Evolutionary conservation across 2,797 vertebrate species (phyloP).

Genomic region (Adelosebastes latens): DNA sequence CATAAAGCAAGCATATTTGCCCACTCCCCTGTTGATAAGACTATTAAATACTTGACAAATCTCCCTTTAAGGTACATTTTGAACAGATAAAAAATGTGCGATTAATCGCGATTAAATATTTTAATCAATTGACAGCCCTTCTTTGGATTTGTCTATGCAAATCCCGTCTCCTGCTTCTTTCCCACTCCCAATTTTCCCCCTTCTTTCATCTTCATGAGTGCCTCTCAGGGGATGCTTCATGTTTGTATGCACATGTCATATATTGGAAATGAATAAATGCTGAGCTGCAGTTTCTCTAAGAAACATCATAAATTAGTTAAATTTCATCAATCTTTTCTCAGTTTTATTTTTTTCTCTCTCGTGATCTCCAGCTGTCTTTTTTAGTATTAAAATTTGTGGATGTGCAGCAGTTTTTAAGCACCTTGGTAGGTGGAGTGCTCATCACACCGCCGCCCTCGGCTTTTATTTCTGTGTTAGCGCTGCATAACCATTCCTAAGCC

Average conservation of each 20-base stretch:
- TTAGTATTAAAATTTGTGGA: neutral
- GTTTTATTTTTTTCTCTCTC: neutral
- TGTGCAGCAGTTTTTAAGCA: conserved; percentile 17
- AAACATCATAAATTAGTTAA: neutral
- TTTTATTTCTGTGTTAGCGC: conserved; percentile 44
- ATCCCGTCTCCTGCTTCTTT: neutral
- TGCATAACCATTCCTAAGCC: conserved; percentile 18
- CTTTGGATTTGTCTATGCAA: neutral
- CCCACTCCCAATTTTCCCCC: neutral
- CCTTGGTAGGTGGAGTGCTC: conserved; percentile 7
- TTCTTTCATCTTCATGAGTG: neutral
- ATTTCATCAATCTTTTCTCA: neutral
- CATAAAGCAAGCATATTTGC: neutral
- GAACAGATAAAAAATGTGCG: neutral
- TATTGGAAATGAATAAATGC: neutral
- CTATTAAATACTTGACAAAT: neutral
- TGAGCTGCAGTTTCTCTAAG: neutral
- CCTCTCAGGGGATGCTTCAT: neutral
- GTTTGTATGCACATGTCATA: neutral
- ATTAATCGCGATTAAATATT: neutral
- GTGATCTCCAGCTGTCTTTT: neutral
- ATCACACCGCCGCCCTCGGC: conserved; percentile 6
- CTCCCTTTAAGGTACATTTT: neutral
- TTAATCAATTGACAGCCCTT: neutral
- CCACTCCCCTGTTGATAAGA: neutral